Evolutionary conservation across 1,140 invertebrate genomes (phyloP).

Genomic region (Lepidurus packardi): DNA sequence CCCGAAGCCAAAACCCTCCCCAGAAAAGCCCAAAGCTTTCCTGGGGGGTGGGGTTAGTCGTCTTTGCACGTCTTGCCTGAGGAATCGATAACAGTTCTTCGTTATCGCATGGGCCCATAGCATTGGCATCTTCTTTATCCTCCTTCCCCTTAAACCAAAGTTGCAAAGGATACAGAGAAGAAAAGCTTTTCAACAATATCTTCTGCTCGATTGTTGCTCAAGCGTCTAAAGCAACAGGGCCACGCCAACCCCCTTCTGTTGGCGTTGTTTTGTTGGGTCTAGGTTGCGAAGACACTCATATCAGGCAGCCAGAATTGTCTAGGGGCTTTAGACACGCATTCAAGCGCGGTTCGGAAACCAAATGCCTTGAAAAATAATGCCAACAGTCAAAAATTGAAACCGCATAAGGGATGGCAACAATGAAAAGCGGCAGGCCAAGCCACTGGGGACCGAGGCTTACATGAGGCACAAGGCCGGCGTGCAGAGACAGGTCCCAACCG

Average conservation of each 20-base stretch:
- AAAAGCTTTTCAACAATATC: background rate
- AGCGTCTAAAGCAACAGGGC: background rate
- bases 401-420: too few relatives aligned
- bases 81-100: conserved; percentile 6
- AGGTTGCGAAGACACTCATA: background rate
- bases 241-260: background rate
- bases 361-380: too few relatives aligned
- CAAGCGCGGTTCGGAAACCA: too few relatives aligned
- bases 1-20: background rate
- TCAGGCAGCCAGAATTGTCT: background rate
- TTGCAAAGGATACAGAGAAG: background rate
- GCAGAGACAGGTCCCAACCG: too few relatives aligned
- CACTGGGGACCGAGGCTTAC: too few relatives aligned
- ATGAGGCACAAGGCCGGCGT: too few relatives aligned
- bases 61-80: background rate
- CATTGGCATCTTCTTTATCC: background rate
- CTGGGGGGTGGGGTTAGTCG: background rate
- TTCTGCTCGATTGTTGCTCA: background rate
- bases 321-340: background rate
- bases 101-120: conserved; percentile 17
- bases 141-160: background rate
- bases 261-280: background rate
- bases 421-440: too few relatives aligned
- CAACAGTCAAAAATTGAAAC: too few relatives aligned
- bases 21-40: background rate